These are phyloP conservation scores for Venturia canescens DNA, from an alignment of 1,140 invertebrate genomes.

Conservation along the genomic window DNA sequence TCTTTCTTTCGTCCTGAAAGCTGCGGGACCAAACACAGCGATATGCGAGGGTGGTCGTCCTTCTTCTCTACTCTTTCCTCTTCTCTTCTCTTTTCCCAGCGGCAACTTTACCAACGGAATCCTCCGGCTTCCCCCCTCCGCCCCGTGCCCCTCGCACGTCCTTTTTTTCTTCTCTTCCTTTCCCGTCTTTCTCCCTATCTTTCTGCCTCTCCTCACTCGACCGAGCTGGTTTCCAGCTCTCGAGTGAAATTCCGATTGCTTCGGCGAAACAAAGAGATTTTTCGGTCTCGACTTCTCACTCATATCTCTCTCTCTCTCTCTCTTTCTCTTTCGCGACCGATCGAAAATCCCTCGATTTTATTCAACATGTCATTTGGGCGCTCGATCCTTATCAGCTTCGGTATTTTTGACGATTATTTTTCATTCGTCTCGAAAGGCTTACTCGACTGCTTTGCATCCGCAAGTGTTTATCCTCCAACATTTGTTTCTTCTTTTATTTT, in stretches of 20 bases:
- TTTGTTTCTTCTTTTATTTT: too few relatives aligned
- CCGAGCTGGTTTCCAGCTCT: slow-evolving; percentile 30
- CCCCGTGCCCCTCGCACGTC: not conserved
- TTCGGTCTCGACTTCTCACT: slow-evolving; percentile 8
- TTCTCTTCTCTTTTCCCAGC: slow-evolving; percentile 37
- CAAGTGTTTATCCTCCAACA: too few relatives aligned
- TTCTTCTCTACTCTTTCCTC: slow-evolving; percentile 27
- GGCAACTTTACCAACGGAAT: slow-evolving; percentile 13
- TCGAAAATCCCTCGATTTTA: not conserved
- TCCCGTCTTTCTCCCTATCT: not conserved
- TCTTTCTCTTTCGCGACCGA: not conserved
- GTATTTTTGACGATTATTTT: too few relatives aligned
- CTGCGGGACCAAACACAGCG: slow-evolving; percentile 8
- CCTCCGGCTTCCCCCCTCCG: slow-evolving; percentile 29
- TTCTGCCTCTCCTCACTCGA: slow-evolving; percentile 15
- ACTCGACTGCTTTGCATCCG: too few relatives aligned
- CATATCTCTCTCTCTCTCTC: not conserved
- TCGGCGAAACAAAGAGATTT: slow-evolving; percentile 15
- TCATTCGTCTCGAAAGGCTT: too few relatives aligned
- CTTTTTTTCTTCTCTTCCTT: not conserved
- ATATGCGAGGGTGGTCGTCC: slow-evolving; percentile 24
- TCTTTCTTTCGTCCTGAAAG: not conserved
- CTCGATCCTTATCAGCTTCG: too few relatives aligned
- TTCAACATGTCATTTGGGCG: too few relatives aligned
- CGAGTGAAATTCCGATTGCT: slow-evolving; percentile 28